Base-by-base conservation (phyloP, 2,797 vertebrate genomes). In the Parauchenoglanis punctatus region DNA sequence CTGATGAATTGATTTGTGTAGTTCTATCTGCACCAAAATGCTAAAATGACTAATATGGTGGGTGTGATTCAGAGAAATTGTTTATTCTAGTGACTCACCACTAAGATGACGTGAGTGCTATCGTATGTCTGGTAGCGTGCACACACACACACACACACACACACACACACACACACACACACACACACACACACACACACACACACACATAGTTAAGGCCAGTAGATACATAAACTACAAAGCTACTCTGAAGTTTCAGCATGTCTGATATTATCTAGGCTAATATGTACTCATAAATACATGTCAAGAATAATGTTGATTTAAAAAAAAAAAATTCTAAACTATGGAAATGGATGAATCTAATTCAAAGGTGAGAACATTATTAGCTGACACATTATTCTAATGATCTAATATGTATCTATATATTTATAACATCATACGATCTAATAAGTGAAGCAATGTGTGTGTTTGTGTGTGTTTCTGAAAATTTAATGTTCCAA, bases 121-220 rank as follows among this genome's bases (percentile, higher is more conserved):
- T 35, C 20, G 28, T 63, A 67, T 46, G 59, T 40, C 75, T 68
- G 54, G 88, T 91, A 91, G 91, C 93, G 92, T 89, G 85, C 72
- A 49, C 54, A 72, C 58, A 49, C 84, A 87, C 73, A 84, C 81
- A 90, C 70, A 89, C 35, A 88, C 88, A 89, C 88, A 90, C 86
- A 83, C 63, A 54, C 75, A 23, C 31, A 68, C 81, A 20, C 65
- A 59, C 46, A 76, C 31, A 31, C 31, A 31, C 31, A 31, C 31
- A 31, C 31, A 31, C 31, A n/a, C n/a, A n/a, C n/a, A n/a, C n/a
- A n/a, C n/a, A 31, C 31, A 31, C 31, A 31, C 1, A 31, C 35
- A 35, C 35, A 35, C 35, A 35, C 35, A 35, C 35, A 35, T 35
- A 35, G 70, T 67, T 59, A 83, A 75, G 76, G 59, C 49, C 58